Evolutionary conservation across 2,888 invertebrate genomes (phyloP).

Genomic region (Drosophila ustulata): DNA sequence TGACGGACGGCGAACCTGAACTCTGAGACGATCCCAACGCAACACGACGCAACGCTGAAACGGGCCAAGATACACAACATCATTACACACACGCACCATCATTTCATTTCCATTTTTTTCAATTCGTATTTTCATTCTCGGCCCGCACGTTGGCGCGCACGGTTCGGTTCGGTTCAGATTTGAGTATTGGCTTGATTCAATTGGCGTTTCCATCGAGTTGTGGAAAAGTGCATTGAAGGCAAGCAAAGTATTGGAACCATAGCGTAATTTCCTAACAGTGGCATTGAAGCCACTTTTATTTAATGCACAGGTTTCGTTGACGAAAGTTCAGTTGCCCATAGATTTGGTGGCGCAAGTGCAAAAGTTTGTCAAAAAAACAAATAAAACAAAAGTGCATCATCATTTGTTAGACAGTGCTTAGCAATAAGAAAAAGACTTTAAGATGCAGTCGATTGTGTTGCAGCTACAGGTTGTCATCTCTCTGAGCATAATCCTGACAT

Average conservation of each 20-base stretch:
- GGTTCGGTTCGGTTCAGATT: slow-evolving; percentile 52
- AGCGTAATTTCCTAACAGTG: slow-evolving; percentile 68
- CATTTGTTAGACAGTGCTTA: slow-evolving; percentile 35
- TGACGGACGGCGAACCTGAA: slow-evolving; percentile 29
- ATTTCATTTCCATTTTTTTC: slow-evolving; percentile 33
- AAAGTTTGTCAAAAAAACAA: slow-evolving; percentile 31
- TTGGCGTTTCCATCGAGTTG: slow-evolving; percentile 27
- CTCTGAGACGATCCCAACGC: slow-evolving; percentile 18
- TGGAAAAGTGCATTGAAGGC: slow-evolving; percentile 60
- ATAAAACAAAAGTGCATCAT: slow-evolving; percentile 40
- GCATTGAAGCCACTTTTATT: slow-evolving; percentile 65
- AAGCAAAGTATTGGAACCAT: slow-evolving; percentile 41
- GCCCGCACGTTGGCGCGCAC: slow-evolving; percentile 65
- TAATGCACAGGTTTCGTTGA: slow-evolving; percentile 51
- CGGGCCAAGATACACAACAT: slow-evolving; percentile 8
- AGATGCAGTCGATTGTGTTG: slow-evolving; percentile 41
- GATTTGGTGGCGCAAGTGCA: slow-evolving; percentile 62
- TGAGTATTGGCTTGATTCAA: slow-evolving; percentile 28
- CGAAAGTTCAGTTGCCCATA: slow-evolving; percentile 50
- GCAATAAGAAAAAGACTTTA: slow-evolving; percentile 31
- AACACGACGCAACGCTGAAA: slow-evolving; percentile 9
- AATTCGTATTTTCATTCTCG: slow-evolving; percentile 72
- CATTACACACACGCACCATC: slow-evolving; percentile 52
- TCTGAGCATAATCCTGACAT: slow-evolving; percentile 40
- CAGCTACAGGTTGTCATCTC: slow-evolving; percentile 41